Conservation (phyloP, 2,888 invertebrate genomes). For the Cataglyphis rosenhaueri region DNA sequence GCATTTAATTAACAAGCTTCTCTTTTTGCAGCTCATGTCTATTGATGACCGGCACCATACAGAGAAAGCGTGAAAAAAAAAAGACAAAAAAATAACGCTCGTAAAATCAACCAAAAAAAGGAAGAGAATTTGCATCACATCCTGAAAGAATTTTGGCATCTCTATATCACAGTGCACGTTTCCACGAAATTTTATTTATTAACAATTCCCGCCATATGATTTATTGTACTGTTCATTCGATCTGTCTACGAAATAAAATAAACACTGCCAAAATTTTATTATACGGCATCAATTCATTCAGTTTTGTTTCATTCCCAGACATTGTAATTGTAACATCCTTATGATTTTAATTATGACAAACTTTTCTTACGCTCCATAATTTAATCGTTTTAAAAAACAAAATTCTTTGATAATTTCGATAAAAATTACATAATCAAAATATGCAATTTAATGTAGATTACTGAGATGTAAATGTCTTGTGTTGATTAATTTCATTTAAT, state of each 20-base stretch:
- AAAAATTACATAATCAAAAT: neutral
- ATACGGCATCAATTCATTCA: conserved; percentile 59
- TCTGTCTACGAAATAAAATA: conserved; percentile 77
- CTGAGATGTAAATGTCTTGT: neutral
- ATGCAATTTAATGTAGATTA: neutral
- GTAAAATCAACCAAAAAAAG: conserved; percentile 69
- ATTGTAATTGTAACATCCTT: neutral
- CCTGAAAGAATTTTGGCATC: conserved; percentile 61
- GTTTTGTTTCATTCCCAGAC: neutral
- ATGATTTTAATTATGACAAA: neutral
- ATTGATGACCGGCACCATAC: conserved; percentile 81
- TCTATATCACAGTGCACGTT: conserved; percentile 69
- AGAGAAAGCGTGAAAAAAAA: conserved; percentile 75
- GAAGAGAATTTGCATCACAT: conserved; percentile 59
- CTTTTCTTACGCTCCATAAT: neutral
- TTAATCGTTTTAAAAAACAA: neutral
- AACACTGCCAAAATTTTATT: conserved; percentile 76
- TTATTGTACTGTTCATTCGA: conserved; percentile 74
- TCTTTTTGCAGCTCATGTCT: conserved; percentile 82
- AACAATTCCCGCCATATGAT: conserved; percentile 72
- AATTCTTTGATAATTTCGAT: neutral
- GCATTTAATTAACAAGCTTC: neutral
- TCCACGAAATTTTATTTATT: conserved; percentile 79
- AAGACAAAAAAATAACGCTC: conserved; percentile 71
- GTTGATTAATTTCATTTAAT: neutral